phyloP scores from a whole-genome alignment of 2,113 vertebrate genomes.

The Myrmecobius fasciatus region DNA sequence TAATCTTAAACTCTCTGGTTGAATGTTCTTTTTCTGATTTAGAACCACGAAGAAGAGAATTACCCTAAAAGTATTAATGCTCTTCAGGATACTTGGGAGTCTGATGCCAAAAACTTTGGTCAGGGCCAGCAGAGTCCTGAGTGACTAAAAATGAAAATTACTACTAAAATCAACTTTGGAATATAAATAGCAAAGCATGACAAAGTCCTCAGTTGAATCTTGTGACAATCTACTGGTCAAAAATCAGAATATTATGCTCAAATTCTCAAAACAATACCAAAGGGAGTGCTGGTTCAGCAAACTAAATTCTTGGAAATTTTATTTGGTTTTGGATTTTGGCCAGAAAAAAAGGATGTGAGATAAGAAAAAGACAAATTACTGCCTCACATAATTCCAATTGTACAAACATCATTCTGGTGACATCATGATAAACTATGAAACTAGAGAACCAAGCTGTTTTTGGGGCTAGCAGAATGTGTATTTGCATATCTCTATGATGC shows the following conservation, averaged over 20 bases:
- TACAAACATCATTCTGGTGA: slow-evolving; percentile 50
- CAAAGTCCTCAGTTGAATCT: slow-evolving; percentile 13
- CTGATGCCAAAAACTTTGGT: slow-evolving; percentile 2
- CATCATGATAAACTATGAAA: slow-evolving; percentile 50
- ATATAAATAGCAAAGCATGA: slow-evolving; percentile 49
- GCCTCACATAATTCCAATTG: slow-evolving; percentile 72
- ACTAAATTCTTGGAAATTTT: slow-evolving; percentile 53
- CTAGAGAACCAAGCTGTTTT: neutral
- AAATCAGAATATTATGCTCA: slow-evolving; percentile 57
- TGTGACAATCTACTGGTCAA: neutral
- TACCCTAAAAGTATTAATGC: slow-evolving; percentile 59
- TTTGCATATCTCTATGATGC: neutral
- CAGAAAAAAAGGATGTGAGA: slow-evolving; percentile 46
- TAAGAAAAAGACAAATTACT: slow-evolving; percentile 62
- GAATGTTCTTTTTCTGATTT: slow-evolving; percentile 66
- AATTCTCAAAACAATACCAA: slow-evolving; percentile 12
- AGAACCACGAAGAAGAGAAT: slow-evolving; percentile 54
- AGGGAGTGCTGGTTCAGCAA: slow-evolving; percentile 62
- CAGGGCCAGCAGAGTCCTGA: slow-evolving; percentile 41
- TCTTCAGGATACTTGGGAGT: slow-evolving; percentile 36
- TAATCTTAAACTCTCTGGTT: slow-evolving; percentile 71
- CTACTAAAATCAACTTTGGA: slow-evolving; percentile 51
- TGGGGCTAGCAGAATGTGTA: neutral
- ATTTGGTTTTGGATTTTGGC: slow-evolving; percentile 47
- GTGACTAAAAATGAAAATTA: slow-evolving; percentile 43